These are phyloP conservation scores for Chondrosia reniformis DNA, from an alignment of 37 sponge, comb jelly and placozoan genomes.

Conservation along the genomic window DNA sequence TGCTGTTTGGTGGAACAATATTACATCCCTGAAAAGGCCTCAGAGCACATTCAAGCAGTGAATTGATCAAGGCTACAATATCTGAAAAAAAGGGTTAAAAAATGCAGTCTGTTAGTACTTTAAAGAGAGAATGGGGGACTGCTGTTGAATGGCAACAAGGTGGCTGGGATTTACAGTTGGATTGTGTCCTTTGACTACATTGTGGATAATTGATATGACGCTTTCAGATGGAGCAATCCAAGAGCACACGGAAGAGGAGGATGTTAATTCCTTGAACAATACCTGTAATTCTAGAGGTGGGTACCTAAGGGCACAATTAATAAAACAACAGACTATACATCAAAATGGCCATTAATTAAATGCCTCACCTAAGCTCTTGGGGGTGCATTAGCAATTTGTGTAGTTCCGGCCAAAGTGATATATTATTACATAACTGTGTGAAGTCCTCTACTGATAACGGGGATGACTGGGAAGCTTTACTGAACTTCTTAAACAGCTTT, in stretches of 20 bases:
- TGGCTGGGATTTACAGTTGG: neutral
- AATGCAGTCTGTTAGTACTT: neutral
- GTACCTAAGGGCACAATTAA: neutral
- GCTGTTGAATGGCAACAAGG: neutral
- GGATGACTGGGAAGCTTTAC: neutral
- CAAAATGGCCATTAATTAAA: no score
- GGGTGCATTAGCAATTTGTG: neutral
- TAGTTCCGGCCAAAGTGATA: neutral
- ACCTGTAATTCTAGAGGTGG: constrained; percentile 6
- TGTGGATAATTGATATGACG: neutral
- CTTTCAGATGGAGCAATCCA: neutral
- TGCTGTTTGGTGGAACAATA: neutral
- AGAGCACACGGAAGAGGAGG: neutral
- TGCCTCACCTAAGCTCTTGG: no score
- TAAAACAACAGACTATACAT: no score
- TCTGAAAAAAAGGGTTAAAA: neutral
- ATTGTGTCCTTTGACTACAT: neutral
- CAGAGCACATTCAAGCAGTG: neutral
- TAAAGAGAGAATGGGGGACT: neutral
- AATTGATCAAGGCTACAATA: neutral
- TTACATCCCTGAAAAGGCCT: constrained; percentile 7
- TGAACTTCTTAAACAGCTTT: neutral
- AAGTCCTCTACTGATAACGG: neutral
- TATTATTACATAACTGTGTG: neutral
- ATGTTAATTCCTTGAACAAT: neutral